Evolutionary conservation across 1,140 invertebrate species (phyloP).

Genomic region (Drosophila kikkawai): DNA sequence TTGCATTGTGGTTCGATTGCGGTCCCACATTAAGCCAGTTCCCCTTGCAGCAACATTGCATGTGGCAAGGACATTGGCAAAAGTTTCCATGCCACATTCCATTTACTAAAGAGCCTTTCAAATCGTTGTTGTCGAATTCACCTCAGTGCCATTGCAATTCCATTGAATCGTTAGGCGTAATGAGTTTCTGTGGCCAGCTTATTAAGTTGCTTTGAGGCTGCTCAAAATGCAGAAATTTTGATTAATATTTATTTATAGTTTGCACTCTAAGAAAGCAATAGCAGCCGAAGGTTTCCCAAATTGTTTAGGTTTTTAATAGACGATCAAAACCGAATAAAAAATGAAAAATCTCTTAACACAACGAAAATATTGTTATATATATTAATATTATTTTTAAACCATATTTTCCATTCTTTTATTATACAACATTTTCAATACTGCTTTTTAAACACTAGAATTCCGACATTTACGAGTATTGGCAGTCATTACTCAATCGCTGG

Average conservation of each 20-base stretch:
- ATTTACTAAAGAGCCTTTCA: conserved; percentile 31
- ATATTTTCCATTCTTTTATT: not conserved
- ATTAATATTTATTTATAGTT: conserved; percentile 18
- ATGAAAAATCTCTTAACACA: no score
- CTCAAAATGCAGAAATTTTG: conserved; percentile 29
- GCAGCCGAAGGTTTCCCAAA: not conserved
- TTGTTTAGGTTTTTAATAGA: no score
- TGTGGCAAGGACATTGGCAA: conserved; percentile 47
- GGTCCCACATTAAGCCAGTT: conserved; percentile 22
- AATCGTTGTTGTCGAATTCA: conserved; percentile 20
- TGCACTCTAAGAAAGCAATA: not conserved
- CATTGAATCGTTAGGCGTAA: conserved; percentile 61
- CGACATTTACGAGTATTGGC: conserved; percentile 29
- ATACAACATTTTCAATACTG: not conserved
- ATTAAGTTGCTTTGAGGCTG: conserved; percentile 37
- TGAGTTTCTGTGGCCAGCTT: conserved; percentile 61
- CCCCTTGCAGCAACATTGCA: conserved; percentile 37
- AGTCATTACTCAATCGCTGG: conserved; percentile 29
- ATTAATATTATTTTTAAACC: not conserved
- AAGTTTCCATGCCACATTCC: conserved; percentile 35
- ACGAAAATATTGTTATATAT: not conserved
- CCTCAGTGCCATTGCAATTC: conserved; percentile 12
- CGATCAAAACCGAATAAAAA: no score
- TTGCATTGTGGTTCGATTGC: conserved; percentile 29
- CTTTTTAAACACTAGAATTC: conserved; percentile 1